Conservation (phyloP, 2,113 vertebrate genomes). For the Mormyrus iriodes region DNA sequence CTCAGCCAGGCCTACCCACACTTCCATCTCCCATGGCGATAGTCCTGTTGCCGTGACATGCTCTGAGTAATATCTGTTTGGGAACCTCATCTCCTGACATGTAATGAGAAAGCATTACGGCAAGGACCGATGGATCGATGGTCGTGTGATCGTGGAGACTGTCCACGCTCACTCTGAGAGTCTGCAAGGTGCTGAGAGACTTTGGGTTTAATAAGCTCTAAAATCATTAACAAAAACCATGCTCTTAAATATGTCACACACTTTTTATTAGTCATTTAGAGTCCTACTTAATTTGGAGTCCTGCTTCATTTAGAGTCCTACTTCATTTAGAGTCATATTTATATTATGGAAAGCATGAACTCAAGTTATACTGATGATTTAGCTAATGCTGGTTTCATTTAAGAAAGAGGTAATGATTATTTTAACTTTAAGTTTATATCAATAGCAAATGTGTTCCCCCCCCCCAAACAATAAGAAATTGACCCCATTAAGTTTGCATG, state of each 20-base stretch:
- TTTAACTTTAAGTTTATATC: not conserved
- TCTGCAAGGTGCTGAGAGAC: not conserved
- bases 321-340: too few species aligned
- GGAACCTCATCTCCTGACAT: not conserved
- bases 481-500: not conserved
- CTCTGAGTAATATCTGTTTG: not conserved
- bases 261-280: not conserved
- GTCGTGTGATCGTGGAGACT: not conserved
- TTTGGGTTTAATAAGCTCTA: not conserved
- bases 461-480: not conserved
- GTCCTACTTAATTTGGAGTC: not conserved
- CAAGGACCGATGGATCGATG: not conserved
- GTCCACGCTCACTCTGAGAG: not conserved
- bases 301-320: too few species aligned
- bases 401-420: not conserved
- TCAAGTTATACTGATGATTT: not conserved
- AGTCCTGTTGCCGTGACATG: not conserved
- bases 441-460: not conserved
- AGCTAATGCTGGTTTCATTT: not conserved
- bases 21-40: not conserved
- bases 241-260: not conserved
- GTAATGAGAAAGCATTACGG: not conserved
- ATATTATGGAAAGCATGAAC: not conserved
- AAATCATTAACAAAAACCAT: not conserved
- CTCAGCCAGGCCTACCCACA: not conserved